Percentiles rank a stretch among this genome's conserved stretches.
Evolutionary conservation across 2,113 vertebrate genomes (phyloP).

Genomic region (Lanius ludovicianus): DNA sequence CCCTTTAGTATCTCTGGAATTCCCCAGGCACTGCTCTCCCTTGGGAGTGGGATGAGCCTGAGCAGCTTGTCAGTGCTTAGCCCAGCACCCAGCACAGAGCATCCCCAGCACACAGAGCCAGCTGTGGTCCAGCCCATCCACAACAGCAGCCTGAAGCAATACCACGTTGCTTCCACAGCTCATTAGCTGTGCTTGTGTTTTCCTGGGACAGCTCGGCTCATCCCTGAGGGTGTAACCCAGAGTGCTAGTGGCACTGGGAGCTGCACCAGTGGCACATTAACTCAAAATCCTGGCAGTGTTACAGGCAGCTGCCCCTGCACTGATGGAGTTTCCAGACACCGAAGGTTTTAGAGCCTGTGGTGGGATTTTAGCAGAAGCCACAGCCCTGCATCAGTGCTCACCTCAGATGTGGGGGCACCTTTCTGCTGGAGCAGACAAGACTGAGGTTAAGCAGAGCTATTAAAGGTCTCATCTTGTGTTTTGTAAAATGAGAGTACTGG

Average conservation of each 20-base stretch:
- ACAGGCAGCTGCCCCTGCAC: background rate
- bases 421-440: background rate
- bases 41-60: background rate
- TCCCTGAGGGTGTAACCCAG: background rate
- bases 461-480: background rate
- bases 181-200: background rate
- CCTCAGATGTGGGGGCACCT: background rate
- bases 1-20: background rate
- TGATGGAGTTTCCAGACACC: background rate
- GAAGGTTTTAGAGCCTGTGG: background rate
- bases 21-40: background rate
- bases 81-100: background rate
- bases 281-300: background rate
- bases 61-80: background rate
- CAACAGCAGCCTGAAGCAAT: background rate
- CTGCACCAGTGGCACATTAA: background rate
- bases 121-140: background rate
- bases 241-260: rapidly evolving
- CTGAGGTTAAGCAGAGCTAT: background rate
- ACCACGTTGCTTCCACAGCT: background rate
- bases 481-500: background rate
- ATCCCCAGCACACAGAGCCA: background rate
- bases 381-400: background rate
- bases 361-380: background rate
- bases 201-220: background rate